Conservation (phyloP, 2,888 invertebrate species). For the Ichneumon xanthorius region DNA sequence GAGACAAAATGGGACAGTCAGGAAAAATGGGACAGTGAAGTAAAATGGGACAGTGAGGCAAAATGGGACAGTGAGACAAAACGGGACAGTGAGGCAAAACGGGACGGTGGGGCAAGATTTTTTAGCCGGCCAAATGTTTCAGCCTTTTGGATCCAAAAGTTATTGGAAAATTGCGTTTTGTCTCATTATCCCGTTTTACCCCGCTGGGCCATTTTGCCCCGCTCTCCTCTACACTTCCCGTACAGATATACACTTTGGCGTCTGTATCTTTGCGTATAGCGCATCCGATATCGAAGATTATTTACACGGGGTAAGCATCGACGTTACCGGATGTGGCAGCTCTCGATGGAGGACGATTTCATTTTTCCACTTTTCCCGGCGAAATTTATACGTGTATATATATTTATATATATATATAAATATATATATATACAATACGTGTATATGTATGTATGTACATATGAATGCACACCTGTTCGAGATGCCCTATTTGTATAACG, state of each 20-base stretch:
- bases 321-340: constrained; percentile 53
- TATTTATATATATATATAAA: constrained; percentile 6
- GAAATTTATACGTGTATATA: constrained; percentile 31
- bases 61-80: too few relatives aligned
- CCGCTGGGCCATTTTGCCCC: too few relatives aligned
- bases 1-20: too few relatives aligned
- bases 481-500: too few relatives aligned
- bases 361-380: constrained; percentile 32
- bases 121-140: too few relatives aligned
- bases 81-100: too few relatives aligned
- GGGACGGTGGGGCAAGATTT: too few relatives aligned
- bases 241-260: neutral
- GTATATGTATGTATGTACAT: neutral
- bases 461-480: neutral
- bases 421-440: neutral
- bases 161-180: too few relatives aligned
- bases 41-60: too few relatives aligned
- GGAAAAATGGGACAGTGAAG: too few relatives aligned
- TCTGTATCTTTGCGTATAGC: neutral
- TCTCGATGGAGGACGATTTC: constrained; percentile 51
- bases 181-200: too few relatives aligned
- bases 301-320: constrained; percentile 57
- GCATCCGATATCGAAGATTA: constrained; percentile 49
- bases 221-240: neutral
- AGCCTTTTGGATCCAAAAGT: too few relatives aligned